These are phyloP conservation scores for Leucosticte australis DNA, from an alignment of 2,113 vertebrate species.

Conservation along the genomic window DNA sequence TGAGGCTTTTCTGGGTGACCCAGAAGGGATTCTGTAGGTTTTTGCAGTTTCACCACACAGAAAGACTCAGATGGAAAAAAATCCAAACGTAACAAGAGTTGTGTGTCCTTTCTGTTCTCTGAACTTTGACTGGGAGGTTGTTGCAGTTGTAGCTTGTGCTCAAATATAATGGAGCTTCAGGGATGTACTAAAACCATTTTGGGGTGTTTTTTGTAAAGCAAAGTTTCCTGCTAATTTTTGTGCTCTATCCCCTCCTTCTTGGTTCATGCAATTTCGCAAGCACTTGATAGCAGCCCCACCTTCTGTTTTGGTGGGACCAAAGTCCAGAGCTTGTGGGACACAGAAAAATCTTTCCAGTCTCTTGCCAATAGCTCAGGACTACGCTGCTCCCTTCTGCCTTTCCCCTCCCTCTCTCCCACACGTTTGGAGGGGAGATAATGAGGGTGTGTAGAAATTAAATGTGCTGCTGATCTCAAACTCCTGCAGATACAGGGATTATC, in stretches of 20 bases:
- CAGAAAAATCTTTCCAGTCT: neutral
- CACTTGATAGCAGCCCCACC: neutral
- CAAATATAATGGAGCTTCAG: neutral
- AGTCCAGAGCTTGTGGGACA: neutral
- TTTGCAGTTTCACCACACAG: neutral
- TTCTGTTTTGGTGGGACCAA: neutral
- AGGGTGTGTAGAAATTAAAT: neutral
- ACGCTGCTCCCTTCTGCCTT: rapidly evolving
- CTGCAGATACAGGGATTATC: neutral
- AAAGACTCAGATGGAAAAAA: neutral
- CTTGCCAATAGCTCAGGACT: neutral
- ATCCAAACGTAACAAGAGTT: neutral
- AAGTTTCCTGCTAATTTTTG: neutral
- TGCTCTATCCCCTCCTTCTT: neutral
- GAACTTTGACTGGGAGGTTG: neutral
- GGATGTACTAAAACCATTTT: neutral
- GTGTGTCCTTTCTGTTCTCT: neutral
- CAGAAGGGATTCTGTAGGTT: neutral
- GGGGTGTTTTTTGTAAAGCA: neutral
- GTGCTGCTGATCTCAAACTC: neutral
- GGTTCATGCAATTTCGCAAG: neutral
- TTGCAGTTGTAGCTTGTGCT: neutral
- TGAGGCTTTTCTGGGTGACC: neutral
- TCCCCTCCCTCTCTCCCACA: neutral
- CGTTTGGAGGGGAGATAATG: rapidly evolving